Conservation (phyloP, 2,888 invertebrate genomes). For the Drosophila lacicola region DNA sequence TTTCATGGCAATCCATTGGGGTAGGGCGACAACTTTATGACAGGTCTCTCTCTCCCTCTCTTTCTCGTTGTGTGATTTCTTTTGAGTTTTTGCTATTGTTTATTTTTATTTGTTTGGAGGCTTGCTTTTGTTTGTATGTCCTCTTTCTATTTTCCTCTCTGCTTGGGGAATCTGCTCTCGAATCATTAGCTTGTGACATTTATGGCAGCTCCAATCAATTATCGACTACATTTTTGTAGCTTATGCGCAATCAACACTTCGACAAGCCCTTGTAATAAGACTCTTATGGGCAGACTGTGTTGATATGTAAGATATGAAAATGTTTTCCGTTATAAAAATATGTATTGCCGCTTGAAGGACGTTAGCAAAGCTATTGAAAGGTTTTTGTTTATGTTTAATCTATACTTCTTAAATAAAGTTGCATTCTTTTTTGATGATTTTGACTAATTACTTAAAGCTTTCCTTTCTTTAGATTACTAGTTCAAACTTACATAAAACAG, state of each 20-base stretch:
- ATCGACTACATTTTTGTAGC: constrained; percentile 21
- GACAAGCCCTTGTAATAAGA: constrained; percentile 45
- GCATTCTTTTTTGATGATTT: no score
- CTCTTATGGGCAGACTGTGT: constrained; percentile 27
- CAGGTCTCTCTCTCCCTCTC: constrained; percentile 1
- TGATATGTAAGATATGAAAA: constrained; percentile 19
- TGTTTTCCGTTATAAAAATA: constrained; percentile 8
- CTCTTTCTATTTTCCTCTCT: background rate
- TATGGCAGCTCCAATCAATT: constrained; percentile 43
- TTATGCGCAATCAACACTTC: constrained; percentile 39
- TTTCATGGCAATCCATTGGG: constrained; percentile 33
- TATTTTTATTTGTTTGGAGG: constrained; percentile 35
- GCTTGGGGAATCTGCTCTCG: constrained; percentile 13
- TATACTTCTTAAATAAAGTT: no score
- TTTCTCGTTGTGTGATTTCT: constrained; percentile 4
- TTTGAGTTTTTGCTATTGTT: constrained; percentile 33
- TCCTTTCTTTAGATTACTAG: no score
- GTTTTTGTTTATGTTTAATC: no score
- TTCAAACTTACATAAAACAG: no score
- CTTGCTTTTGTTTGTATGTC: constrained; percentile 42
- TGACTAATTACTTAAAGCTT: no score
- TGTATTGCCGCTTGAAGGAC: no score
- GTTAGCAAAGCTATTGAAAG: background rate
- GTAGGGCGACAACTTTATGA: constrained; percentile 33
- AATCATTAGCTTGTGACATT: constrained; percentile 49